Evolutionary conservation across 2,797 vertebrate genomes (phyloP).

Genomic region (Silurus aristotelis): DNA sequence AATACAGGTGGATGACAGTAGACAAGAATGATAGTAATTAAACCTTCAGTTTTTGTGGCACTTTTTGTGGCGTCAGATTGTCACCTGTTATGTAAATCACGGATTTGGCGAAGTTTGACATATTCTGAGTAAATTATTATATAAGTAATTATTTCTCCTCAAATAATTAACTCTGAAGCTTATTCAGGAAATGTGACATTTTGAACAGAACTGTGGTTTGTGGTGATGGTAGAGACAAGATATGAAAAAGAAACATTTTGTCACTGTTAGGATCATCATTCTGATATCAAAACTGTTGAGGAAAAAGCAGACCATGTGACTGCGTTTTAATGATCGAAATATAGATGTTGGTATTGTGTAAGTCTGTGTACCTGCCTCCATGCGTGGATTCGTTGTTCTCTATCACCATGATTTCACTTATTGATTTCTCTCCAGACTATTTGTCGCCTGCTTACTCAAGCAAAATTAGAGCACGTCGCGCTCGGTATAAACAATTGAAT

Average conservation of each 20-base stretch:
- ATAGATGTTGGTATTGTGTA: neutral
- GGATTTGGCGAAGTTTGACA: conserved; percentile 29
- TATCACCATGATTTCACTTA: conserved; percentile 70
- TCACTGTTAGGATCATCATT: neutral
- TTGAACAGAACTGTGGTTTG: neutral
- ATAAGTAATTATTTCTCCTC: neutral
- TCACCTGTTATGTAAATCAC: conserved; percentile 56
- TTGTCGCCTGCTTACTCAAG: conserved; percentile 77
- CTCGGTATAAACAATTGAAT: conserved; percentile 67
- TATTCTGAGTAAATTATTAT: neutral
- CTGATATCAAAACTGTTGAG: neutral
- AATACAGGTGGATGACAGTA: conserved; percentile 2
- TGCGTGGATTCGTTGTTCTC: conserved; percentile 23
- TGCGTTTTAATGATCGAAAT: neutral
- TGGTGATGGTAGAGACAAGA: neutral
- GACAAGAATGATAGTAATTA: conserved; percentile 29
- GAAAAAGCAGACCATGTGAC: neutral
- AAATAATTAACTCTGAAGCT: neutral
- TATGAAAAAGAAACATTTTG: neutral
- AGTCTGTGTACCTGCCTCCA: conserved; percentile 10
- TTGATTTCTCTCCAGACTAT: conserved; percentile 73
- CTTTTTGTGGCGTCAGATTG: conserved; percentile 8
- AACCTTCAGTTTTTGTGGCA: conserved; percentile 9
- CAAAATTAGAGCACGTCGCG: conserved; percentile 71
- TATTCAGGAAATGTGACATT: too few species aligned